These are phyloP conservation scores for Paragorgia papillata DNA, from an alignment of 92 coral and sea anemone genomes.

Conservation along the genomic window DNA sequence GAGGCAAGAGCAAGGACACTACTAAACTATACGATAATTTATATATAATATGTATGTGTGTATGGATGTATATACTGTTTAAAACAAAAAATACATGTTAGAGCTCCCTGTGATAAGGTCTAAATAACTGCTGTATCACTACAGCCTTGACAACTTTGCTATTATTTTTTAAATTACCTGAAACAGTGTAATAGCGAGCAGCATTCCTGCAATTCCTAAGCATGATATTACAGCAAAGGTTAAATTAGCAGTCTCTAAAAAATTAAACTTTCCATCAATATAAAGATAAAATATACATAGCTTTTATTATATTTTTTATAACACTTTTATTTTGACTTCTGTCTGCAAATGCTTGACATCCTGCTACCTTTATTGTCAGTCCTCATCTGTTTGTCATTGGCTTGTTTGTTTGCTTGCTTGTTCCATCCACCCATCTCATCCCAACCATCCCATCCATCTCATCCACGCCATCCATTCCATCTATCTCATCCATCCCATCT, in stretches of 20 bases:
- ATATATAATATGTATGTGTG: too few species aligned
- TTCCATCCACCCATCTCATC: neutral
- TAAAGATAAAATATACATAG: neutral
- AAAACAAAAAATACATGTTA: too few species aligned
- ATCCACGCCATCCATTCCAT: neutral
- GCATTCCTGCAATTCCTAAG: slow-evolving; percentile 16
- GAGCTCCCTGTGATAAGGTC: too few species aligned
- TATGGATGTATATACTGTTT: too few species aligned
- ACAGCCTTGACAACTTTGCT: too few species aligned
- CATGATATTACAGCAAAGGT: neutral
- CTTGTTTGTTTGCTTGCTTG: too few species aligned
- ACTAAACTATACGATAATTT: too few species aligned
- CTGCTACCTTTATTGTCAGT: too few species aligned
- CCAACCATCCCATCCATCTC: neutral
- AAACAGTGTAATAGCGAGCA: slow-evolving; percentile 3
- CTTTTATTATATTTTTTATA: neutral
- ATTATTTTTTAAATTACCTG: slow-evolving; percentile 26
- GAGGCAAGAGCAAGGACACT: too few species aligned
- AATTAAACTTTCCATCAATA: neutral
- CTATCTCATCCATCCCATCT: neutral
- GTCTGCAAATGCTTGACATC: too few species aligned
- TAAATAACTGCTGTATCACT: too few species aligned
- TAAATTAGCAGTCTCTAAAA: slow-evolving; percentile 12
- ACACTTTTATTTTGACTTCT: neutral
- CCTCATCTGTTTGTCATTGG: too few species aligned